Conservation (phyloP, 2,113 vertebrate species). For the Siphamia tubifer region DNA sequence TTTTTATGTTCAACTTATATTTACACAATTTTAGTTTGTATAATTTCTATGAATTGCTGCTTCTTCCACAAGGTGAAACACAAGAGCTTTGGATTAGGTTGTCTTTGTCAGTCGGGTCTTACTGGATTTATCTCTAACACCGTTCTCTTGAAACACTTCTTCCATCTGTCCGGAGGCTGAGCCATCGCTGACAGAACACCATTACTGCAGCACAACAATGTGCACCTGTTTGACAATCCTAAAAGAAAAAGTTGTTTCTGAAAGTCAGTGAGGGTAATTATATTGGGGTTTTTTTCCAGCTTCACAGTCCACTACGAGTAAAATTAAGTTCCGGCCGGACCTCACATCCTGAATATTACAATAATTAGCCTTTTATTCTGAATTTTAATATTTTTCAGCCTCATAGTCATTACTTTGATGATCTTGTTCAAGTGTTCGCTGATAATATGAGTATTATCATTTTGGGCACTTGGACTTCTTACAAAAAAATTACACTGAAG, state of each 20-base stretch:
- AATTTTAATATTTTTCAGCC: not conserved
- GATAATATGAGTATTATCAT: not conserved
- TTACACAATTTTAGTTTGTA: too few species aligned
- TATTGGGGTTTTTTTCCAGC: conserved; percentile 2
- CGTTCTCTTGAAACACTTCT: conserved; percentile 46
- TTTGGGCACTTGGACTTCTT: too few species aligned
- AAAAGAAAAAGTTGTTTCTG: not conserved
- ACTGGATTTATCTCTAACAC: conserved; percentile 65
- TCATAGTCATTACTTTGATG: not conserved
- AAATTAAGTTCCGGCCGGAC: not conserved
- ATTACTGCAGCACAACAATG: conserved; percentile 19
- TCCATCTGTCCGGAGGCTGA: conserved; percentile 58
- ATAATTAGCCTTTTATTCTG: not conserved
- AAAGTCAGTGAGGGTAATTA: conserved; percentile 2
- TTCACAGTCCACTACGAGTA: not conserved
- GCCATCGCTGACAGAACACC: conserved; percentile 21
- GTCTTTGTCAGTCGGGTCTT: conserved; percentile 43
- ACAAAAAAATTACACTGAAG: too few species aligned
- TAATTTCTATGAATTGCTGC: not conserved
- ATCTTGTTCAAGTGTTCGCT: not conserved
- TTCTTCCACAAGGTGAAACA: conserved; percentile 1
- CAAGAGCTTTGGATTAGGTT: conserved; percentile 34
- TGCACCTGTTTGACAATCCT: not conserved
- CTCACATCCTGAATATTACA: not conserved
- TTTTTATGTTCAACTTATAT: too few species aligned